Base-by-base conservation (phyloP, 2,888 invertebrate genomes). In the Hypercompe scribonia region DNA sequence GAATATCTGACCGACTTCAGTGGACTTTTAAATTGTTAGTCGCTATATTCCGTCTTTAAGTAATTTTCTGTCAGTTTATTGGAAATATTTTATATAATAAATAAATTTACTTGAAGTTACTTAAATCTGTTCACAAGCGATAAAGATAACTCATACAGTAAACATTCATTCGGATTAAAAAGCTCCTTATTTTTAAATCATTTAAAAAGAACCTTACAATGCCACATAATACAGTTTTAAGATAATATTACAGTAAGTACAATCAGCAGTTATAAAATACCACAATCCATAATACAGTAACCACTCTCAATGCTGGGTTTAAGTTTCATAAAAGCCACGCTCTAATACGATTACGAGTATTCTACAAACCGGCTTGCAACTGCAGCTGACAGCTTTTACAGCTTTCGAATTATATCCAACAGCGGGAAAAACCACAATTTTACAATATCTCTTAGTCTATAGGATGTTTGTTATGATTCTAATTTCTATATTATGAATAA, bases 281-380 rank as follows among this genome's bases (percentile, higher is more conserved):
- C 31, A 28, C 28, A 58, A 28, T 3, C 54, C n/a, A 28, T 31
- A 61, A 18, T 15, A 31, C 58, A 58, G 4, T 58, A 13, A 31
- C 50, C 28, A 61, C 61, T 61, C 18, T 31, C 31, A 61, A 31
- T 28, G 15, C 15, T 31, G 2, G 13, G 31, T 15, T 31, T 66
- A 66, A 66, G 21, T 66, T 24, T 31, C 34, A n/a, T 34, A 34
- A 68, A 67, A 68, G 50, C 18, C 15, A n/a, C n/a, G n/a, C 42
- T 50, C 68, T 68, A 68, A 54, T 68, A 34, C 68, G 28, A 54
- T 54, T 68, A 68, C n/a, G 34, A 67, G 34, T 54, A 54, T 34
- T 54, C 34, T 28, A 54, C 54, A 15, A 31, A 54, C 21, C 31
- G 58, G 28, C 15, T 61, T 39, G 68, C 68, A 68, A 39, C 68